Percentiles rank a stretch among this genome's conserved stretches.
Conservation (phyloP, 2,888 invertebrate genomes). For the Drosophila testacea region DNA sequence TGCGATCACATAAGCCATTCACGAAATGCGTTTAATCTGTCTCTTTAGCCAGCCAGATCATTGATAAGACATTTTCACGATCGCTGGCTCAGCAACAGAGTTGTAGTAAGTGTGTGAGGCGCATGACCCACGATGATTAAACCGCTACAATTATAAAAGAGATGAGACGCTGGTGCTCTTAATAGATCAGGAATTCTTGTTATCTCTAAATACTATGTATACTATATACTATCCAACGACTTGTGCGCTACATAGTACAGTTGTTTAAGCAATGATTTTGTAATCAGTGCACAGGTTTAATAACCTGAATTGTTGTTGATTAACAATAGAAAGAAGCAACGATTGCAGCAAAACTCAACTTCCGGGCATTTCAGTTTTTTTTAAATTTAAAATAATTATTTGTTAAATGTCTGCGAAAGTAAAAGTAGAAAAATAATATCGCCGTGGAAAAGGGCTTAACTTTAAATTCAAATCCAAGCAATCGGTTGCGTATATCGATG, state of each 20-base stretch:
- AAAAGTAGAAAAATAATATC: no score
- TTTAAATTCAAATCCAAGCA: background rate
- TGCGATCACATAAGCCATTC: conserved; percentile 24
- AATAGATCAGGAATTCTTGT: background rate
- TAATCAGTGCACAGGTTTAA: background rate
- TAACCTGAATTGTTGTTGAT: background rate
- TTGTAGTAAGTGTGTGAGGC: conserved; percentile 7
- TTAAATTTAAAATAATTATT: no score
- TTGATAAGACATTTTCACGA: conserved; percentile 36
- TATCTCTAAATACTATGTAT: background rate
- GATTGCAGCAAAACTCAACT: no score
- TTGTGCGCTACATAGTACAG: background rate
- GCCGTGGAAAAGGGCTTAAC: no score
- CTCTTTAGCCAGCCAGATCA: conserved; percentile 8
- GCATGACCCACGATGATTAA: conserved; percentile 14
- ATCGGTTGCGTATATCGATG: background rate
- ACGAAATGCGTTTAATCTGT: conserved; percentile 16
- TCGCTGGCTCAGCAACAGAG: conserved; percentile 23
- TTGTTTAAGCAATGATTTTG: background rate
- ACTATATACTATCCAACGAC: background rate
- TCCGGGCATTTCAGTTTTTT: no score
- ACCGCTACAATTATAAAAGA: conserved; percentile 2
- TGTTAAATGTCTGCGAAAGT: no score
- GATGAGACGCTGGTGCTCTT: background rate
- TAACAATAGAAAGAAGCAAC: background rate